Percentiles rank a stretch among this genome's conserved stretches.
These are phyloP conservation scores for Laothoe populi DNA, from an alignment of 2,888 invertebrate genomes.

Conservation along the genomic window DNA sequence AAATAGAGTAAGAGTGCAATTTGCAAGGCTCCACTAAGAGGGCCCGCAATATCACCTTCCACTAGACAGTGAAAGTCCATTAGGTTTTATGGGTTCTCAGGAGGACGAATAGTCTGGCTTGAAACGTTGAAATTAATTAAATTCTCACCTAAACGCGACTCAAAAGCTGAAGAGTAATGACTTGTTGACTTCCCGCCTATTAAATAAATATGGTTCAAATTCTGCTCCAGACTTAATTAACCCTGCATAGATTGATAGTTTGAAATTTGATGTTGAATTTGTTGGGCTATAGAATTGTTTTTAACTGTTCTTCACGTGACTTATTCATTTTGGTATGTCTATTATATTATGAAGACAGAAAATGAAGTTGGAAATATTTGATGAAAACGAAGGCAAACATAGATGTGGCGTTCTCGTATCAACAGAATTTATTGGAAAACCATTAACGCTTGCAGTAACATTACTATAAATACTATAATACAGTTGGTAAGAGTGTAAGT, in stretches of 20 bases:
- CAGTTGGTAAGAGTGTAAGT: neutral
- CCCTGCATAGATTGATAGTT: neutral
- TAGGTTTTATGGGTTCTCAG: slow-evolving; percentile 79
- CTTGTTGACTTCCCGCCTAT: slow-evolving; percentile 39
- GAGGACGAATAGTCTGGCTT: slow-evolving; percentile 71
- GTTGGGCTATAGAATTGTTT: neutral
- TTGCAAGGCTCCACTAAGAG: slow-evolving; percentile 60
- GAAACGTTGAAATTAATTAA: slow-evolving; percentile 79
- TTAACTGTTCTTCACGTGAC: neutral
- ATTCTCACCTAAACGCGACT: slow-evolving; percentile 68
- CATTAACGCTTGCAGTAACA: too few species aligned
- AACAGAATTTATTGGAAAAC: too few species aligned
- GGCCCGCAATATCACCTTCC: slow-evolving; percentile 69
- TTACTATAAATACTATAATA: neutral
- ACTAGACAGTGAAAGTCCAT: slow-evolving; percentile 81
- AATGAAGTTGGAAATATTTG: too few species aligned
- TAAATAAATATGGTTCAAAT: slow-evolving; percentile 15
- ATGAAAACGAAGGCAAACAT: too few species aligned
- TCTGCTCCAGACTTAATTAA: slow-evolving; percentile 4
- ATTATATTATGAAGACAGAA: neutral
- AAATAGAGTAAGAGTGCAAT: slow-evolving; percentile 58
- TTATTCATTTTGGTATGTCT: too few species aligned
- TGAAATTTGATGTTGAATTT: neutral
- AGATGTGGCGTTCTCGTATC: too few species aligned
- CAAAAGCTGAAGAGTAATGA: slow-evolving; percentile 55